Conservation (phyloP, 1,140 invertebrate species). For the Palaemon carinicauda region DNA sequence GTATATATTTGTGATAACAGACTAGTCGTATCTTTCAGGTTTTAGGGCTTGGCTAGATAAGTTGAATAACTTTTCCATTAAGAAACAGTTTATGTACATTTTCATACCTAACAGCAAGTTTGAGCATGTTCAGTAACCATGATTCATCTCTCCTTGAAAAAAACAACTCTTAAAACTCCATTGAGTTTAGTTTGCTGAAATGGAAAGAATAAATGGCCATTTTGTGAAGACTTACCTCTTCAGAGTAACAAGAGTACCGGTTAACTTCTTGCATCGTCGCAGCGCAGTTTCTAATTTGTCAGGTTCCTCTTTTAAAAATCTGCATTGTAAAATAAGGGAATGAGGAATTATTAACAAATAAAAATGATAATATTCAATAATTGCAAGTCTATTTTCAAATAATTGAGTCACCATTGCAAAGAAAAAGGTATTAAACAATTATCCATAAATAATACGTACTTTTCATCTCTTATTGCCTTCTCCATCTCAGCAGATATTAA, state of each 20-base stretch:
- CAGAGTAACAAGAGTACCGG: slow-evolving; percentile 92
- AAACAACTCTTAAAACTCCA: not conserved
- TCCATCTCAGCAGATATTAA: slow-evolving; percentile 93
- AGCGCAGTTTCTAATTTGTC: slow-evolving; percentile 89
- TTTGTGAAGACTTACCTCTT: slow-evolving; percentile 79
- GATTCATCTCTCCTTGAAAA: too few relatives aligned
- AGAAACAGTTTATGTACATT: too few relatives aligned
- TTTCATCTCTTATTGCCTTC: slow-evolving; percentile 91
- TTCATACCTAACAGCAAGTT: too few relatives aligned
- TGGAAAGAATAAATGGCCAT: too few relatives aligned
- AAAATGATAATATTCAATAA: not conserved
- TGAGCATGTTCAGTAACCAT: too few relatives aligned
- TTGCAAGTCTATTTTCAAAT: too few relatives aligned
- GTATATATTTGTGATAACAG: too few relatives aligned
- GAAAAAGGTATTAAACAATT: not conserved
- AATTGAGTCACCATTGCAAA: not conserved
- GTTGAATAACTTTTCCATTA: too few relatives aligned
- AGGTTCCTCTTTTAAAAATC: slow-evolving; percentile 93
- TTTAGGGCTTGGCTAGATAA: too few relatives aligned
- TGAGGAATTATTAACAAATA: not conserved
- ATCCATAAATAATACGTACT: slow-evolving; percentile 67
- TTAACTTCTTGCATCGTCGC: slow-evolving; percentile 93
- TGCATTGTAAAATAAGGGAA: slow-evolving; percentile 57
- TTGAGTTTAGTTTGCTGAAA: not conserved
- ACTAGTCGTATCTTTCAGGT: too few relatives aligned